Conservation (phyloP, 2,888 invertebrate species). For the Agapostemon virescens region DNA sequence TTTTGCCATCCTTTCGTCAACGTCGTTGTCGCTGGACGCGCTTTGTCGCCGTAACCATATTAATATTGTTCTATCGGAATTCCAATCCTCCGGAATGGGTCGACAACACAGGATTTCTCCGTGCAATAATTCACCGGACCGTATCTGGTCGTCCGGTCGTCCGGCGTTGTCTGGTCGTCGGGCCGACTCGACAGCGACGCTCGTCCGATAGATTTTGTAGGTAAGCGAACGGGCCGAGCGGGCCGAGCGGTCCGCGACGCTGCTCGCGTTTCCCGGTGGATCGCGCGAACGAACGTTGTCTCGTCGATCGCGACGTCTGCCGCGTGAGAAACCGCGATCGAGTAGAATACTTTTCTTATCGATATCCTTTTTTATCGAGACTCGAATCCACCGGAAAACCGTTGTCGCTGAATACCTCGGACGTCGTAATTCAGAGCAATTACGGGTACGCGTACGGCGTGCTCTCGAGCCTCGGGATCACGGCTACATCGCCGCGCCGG, state of each 20-base stretch:
- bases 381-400: conserved; percentile 55
- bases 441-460: conserved; percentile 36
- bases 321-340: conserved; percentile 51
- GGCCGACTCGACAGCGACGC: background rate
- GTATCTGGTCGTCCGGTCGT: conserved; percentile 14
- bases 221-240: conserved; percentile 17
- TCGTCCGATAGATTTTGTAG: conserved; percentile 25
- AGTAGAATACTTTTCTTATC: conserved; percentile 34
- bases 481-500: conserved; percentile 25
- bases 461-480: conserved; percentile 28
- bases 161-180: conserved; percentile 2
- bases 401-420: conserved; percentile 43
- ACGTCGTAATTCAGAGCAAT: conserved; percentile 58
- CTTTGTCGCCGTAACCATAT: conserved; percentile 50
- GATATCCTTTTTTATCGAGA: conserved; percentile 53
- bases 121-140: conserved; percentile 53
- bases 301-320: background rate
- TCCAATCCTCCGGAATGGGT: conserved; percentile 54
- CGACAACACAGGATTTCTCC: conserved; percentile 53
- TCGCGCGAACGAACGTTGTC: conserved; percentile 19
- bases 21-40: conserved; percentile 47
- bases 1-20: conserved; percentile 48
- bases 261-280: background rate
- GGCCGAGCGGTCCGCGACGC: too few relatives aligned
- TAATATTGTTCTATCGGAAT: conserved; percentile 67